Percentiles rank a stretch among this genome's conserved stretches.
Conservation (phyloP, 2,888 invertebrate species). For the Tyria jacobaeae region DNA sequence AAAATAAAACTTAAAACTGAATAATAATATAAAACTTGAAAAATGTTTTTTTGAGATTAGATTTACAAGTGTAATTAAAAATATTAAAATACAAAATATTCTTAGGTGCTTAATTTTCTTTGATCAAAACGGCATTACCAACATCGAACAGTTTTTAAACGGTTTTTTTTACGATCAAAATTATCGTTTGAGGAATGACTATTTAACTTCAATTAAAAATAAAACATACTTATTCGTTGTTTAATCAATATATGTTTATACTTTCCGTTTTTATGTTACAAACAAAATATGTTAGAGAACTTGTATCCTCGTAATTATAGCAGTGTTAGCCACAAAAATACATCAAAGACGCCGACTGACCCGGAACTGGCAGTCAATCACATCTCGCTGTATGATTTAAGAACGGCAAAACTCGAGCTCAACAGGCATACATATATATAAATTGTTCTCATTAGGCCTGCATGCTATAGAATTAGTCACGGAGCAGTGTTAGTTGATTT, state of each 20-base stretch:
- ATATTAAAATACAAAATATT: too few species aligned
- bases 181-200: too few species aligned
- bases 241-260: neutral
- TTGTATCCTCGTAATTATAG: constrained; percentile 46
- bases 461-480: neutral
- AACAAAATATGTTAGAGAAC: constrained; percentile 24
- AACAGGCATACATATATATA: constrained; percentile 16
- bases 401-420: constrained; percentile 32
- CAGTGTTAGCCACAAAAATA: constrained; percentile 52
- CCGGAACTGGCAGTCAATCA: constrained; percentile 72
- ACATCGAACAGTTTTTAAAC: neutral
- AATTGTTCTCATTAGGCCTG: constrained; percentile 23
- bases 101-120: too few species aligned
- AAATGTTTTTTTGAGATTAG: too few species aligned
- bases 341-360: constrained; percentile 65
- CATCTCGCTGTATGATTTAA: constrained; percentile 35
- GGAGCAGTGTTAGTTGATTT: neutral
- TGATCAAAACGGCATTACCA: neutral
- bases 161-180: too few species aligned
- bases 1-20: too few species aligned
- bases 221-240: neutral
- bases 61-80: too few species aligned
- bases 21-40: too few species aligned
- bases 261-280: constrained; percentile 5
- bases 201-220: neutral